phyloP scores from a whole-genome alignment of 2,797 vertebrate genomes.

The Melanotaenia trifasciata region DNA sequence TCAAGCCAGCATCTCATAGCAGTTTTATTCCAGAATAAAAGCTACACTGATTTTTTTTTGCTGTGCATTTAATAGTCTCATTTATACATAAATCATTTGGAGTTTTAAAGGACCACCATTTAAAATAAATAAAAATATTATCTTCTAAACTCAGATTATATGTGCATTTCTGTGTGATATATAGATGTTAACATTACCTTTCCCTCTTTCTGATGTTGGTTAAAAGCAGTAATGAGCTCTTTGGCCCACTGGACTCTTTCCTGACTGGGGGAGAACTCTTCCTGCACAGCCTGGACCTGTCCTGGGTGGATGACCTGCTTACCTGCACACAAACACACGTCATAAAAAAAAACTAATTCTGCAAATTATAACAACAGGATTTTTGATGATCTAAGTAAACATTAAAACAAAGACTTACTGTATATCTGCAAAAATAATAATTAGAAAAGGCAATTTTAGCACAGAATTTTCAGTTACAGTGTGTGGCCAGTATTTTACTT shows the following conservation, averaged over 20 bases:
- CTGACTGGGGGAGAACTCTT: constrained; percentile 93
- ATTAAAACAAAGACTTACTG: not conserved
- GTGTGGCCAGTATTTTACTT: not conserved
- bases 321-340: constrained; percentile 82
- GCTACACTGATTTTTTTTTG: not conserved
- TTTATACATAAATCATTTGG: not conserved
- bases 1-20: not conserved
- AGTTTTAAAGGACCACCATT: not conserved
- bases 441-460: not conserved
- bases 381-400: constrained; percentile 5
- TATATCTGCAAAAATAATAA: constrained; percentile 3
- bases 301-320: constrained; percentile 99
- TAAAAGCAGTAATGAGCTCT: constrained; percentile 93
- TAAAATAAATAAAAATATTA: not conserved
- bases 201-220: constrained; percentile 92
- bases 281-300: constrained; percentile 93
- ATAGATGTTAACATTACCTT: constrained; percentile 87
- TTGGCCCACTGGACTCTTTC: constrained; percentile 92
- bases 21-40: not conserved
- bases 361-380: constrained; percentile 32
- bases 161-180: not conserved
- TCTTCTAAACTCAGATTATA: not conserved
- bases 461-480: constrained; percentile 18
- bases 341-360: constrained; percentile 17
- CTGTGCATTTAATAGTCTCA: not conserved